phyloP scores from a whole-genome alignment of 2,113 vertebrate genomes.

The Thermophis baileyi region DNA sequence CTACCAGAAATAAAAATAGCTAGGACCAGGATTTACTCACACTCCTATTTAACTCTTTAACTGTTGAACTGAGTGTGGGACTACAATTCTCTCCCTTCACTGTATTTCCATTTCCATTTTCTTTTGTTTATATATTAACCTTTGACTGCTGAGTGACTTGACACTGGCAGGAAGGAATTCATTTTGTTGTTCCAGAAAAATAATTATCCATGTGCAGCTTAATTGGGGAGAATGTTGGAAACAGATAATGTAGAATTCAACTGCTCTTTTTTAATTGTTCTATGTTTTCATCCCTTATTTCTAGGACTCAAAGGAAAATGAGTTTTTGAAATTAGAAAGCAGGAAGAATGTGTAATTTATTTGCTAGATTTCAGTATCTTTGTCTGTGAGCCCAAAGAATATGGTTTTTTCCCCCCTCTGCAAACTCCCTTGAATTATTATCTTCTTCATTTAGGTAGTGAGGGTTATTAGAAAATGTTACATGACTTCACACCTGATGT shows the following conservation, averaged over 20 bases:
- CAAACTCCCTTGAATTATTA: background rate
- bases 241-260: background rate
- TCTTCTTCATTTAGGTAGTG: background rate
- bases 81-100: background rate
- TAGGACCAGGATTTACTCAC: background rate
- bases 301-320: background rate
- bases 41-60: background rate
- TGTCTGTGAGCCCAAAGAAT: background rate
- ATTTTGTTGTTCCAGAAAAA: background rate
- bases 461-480: background rate
- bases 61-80: background rate
- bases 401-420: background rate
- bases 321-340: background rate
- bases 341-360: background rate
- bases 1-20: background rate
- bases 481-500: background rate
- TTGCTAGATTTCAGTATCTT: background rate
- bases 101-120: background rate
- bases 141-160: background rate
- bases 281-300: background rate
- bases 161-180: background rate
- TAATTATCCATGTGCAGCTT: background rate
- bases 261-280: background rate
- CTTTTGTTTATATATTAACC: background rate
- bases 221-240: background rate